A percentile compares a stretch with the other conserved stretches of the same genome.
These are phyloP conservation scores for Oriolus oriolus DNA, from an alignment of 2,113 vertebrate species.

Conservation along the genomic window DNA sequence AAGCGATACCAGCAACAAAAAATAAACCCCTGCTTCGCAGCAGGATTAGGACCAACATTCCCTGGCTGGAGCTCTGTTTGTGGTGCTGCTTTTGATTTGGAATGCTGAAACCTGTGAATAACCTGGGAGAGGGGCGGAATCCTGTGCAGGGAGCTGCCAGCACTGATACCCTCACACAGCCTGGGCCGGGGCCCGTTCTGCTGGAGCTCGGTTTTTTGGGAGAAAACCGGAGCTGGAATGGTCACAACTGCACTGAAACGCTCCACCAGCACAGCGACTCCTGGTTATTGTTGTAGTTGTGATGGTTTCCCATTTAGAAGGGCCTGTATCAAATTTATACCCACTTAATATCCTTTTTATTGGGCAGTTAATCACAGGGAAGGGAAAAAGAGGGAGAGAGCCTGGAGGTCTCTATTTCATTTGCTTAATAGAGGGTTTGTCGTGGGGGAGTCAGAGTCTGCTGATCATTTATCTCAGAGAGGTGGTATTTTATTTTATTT, in stretches of 20 bases:
- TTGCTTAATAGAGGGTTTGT: constrained; percentile 62
- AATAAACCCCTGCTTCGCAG: neutral
- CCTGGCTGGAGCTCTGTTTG: neutral
- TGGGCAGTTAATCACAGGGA: constrained; percentile 62
- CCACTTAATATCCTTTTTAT: constrained; percentile 64
- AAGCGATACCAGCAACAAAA: neutral
- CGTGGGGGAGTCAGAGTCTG: neutral
- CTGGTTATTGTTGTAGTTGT: constrained; percentile 45
- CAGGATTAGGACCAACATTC: neutral
- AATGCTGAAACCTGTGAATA: neutral
- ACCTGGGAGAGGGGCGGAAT: neutral
- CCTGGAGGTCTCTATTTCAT: constrained; percentile 65
- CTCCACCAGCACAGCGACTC: neutral
- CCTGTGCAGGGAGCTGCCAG: neutral
- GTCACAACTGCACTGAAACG: neutral
- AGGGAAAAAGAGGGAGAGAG: constrained; percentile 35
- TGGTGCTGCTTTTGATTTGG: neutral
- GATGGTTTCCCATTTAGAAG: constrained; percentile 39
- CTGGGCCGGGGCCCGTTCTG: neutral
- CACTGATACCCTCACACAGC: accelerated
- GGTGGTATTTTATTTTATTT: neutral
- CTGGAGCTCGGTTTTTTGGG: neutral
- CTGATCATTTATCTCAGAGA: constrained; percentile 54
- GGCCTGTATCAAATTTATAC: constrained; percentile 58
- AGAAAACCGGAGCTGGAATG: neutral